phyloP scores from a whole-genome alignment of 2,888 invertebrate species.

The Rhamnusium bicolor region DNA sequence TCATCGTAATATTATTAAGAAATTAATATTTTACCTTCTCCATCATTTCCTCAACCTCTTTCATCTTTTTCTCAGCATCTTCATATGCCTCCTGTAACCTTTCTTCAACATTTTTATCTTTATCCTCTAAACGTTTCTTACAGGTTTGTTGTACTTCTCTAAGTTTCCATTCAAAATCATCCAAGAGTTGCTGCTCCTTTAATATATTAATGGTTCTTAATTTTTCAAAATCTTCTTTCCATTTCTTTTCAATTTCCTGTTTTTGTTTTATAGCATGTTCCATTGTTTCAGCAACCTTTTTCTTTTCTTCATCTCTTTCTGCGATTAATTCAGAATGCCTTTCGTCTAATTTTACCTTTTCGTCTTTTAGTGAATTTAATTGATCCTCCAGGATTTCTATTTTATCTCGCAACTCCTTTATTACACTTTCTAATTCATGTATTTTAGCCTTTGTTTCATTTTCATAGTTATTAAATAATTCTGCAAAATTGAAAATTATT shows the following conservation, averaged over 20 bases:
- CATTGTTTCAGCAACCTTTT: slow-evolving; percentile 74
- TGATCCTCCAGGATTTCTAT: slow-evolving; percentile 72
- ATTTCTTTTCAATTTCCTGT: slow-evolving; percentile 74
- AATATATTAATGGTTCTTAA: slow-evolving; percentile 79
- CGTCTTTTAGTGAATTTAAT: slow-evolving; percentile 70
- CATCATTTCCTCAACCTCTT: slow-evolving; percentile 68
- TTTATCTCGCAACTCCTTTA: slow-evolving; percentile 71
- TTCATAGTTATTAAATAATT: slow-evolving; percentile 63
- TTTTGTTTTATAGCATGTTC: slow-evolving; percentile 77
- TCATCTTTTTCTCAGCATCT: slow-evolving; percentile 67
- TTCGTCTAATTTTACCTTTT: slow-evolving; percentile 70
- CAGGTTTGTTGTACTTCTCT: slow-evolving; percentile 82
- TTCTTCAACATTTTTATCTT: slow-evolving; percentile 75
- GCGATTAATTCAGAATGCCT: slow-evolving; percentile 66
- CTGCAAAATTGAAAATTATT: slow-evolving; percentile 56
- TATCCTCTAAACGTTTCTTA: slow-evolving; percentile 77
- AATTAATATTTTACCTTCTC: slow-evolving; percentile 62
- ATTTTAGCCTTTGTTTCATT: slow-evolving; percentile 66
- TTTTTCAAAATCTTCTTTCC: slow-evolving; percentile 80
- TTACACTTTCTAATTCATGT: slow-evolving; percentile 71
- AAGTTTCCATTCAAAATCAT: slow-evolving; percentile 90
- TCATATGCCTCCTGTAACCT: slow-evolving; percentile 70
- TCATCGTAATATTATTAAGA: not conserved
- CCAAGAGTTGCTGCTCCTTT: slow-evolving; percentile 82
- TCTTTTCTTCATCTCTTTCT: slow-evolving; percentile 72